Percentiles rank a stretch among this genome's conserved stretches.
Conservation (phyloP, 2,113 vertebrate genomes). For the Nothoprocta perdicaria region DNA sequence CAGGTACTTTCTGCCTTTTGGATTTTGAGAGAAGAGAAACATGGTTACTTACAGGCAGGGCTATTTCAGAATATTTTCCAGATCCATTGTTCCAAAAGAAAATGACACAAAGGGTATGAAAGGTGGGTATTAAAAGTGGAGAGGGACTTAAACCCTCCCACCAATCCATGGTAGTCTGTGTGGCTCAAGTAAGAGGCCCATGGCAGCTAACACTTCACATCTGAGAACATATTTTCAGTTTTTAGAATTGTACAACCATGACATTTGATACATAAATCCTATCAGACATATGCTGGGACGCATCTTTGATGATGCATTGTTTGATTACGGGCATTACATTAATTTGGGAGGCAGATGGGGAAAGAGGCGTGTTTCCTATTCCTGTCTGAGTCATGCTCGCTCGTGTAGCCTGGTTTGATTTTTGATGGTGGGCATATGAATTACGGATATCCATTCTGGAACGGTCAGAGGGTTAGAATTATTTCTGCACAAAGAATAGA, state of each 20-base stretch:
- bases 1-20: background rate
- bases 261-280: conserved; percentile 4
- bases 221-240: background rate
- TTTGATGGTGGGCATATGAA: background rate
- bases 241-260: background rate
- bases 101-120: background rate
- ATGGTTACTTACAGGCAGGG: background rate
- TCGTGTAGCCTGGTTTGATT: background rate
- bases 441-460: background rate
- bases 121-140: background rate
- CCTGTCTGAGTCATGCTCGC: conserved; percentile 26
- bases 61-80: background rate
- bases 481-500: background rate
- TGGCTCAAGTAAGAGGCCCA: background rate
- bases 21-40: background rate
- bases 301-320: conserved; percentile 37
- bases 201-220: background rate
- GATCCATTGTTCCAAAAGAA: background rate
- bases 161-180: rapidly evolving
- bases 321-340: conserved; percentile 28
- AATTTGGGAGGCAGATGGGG: background rate
- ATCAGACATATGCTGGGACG: conserved; percentile 31
- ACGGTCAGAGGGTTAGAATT: background rate
- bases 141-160: background rate
- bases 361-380: conserved; percentile 3